Evolutionary conservation across 2,888 invertebrate species (phyloP).

Genomic region (Stegophylla sp.): DNA sequence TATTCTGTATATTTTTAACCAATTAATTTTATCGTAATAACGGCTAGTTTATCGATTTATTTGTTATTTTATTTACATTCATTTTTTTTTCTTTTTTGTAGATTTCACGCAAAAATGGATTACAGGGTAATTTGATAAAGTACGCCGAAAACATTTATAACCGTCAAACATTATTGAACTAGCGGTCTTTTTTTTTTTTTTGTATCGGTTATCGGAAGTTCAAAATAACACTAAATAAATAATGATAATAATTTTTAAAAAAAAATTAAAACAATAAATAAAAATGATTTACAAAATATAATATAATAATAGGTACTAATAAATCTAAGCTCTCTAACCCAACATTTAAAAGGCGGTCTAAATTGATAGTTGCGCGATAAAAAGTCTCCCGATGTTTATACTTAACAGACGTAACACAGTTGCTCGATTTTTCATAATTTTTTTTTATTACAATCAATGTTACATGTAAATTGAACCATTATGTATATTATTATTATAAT

Average conservation of each 20-base stretch:
- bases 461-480: neutral
- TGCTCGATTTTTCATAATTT: neutral
- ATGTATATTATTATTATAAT: neutral
- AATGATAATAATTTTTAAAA: too few species aligned
- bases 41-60: neutral
- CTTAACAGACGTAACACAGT: neutral
- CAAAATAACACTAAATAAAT: neutral
- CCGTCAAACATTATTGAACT: neutral
- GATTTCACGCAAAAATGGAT: conserved; percentile 40
- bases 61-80: neutral
- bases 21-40: neutral
- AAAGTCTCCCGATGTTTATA: neutral
- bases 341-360: conserved; percentile 8
- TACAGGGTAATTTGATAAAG: conserved; percentile 51
- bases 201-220: conserved; percentile 9
- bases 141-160: conserved; percentile 20
- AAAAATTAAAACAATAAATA: neutral
- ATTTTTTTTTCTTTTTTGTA: neutral
- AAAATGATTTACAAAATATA: neutral
- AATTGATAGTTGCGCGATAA: neutral
- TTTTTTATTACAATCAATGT: neutral
- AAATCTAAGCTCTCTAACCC: neutral
- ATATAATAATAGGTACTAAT: conserved; percentile 1
- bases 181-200: conserved; percentile 3
- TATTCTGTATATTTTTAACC: neutral